Evolutionary conservation across 2,888 invertebrate species (phyloP), one percentile per base, ranked within the genome.

Genomic region (Hydriomena furcata): DNA sequence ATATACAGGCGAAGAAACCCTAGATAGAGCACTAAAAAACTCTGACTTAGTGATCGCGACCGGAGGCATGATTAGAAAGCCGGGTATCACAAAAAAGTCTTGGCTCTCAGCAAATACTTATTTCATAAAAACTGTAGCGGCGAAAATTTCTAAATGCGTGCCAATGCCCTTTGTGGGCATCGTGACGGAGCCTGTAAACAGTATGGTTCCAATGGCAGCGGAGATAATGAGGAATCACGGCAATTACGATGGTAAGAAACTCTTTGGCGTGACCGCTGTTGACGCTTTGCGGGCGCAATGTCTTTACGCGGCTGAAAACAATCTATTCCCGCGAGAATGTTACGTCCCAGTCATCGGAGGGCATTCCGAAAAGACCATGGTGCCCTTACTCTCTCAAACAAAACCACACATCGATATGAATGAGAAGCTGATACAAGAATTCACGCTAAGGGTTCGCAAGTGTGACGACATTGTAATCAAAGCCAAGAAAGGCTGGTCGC

Each of bases 331-430:
- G 0, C 85, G 91, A 55, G 88, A 92, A 55, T 94, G 95, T 7
- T 80, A 88, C 58, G 93, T 96, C 5, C 97, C 97, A 0, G 94
- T 97, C 0, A 88, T 94, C 40, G 96, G 97, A 23, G 97, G 97
- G 0, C 94, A 95, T 76, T 93, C 94, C 11, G 92, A 93, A 7
- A 91, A 92, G 54, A 96, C 96, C 1, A 93, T 94, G 56, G 91
- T 97, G 12, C 97, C 97, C 0, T 82, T 97, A 10, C 90, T 96
- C 48, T 96, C 96, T 0, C 94, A 94, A 68, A 91, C 93, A 2
- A 91, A 86, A 48, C 96, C 95, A 0, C 61, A 76, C 5, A 80
- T 88, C 27, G 68, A 83, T 7, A 89, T 79, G 58, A 58, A 79
- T 81, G 70, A 93, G 82, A 68, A 91, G 81, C 73, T 60, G 13